phyloP scores from a whole-genome alignment of 2,888 invertebrate species.

The Ernsta delagoae region DNA sequence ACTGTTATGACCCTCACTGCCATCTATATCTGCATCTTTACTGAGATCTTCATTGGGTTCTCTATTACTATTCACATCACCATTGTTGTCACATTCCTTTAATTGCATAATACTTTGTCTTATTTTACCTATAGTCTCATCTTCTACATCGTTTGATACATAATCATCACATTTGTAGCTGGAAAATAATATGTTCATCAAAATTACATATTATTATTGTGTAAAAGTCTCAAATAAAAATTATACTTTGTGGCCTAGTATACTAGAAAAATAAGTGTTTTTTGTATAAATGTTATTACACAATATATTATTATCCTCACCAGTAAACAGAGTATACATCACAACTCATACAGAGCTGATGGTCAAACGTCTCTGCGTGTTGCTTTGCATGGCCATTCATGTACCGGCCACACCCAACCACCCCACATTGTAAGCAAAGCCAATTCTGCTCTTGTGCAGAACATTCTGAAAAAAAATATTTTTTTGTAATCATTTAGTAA shows the following conservation, averaged over 20 bases:
- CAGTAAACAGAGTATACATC: slow-evolving; percentile 90
- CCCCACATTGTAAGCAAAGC: slow-evolving; percentile 91
- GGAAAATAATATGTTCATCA: slow-evolving; percentile 53
- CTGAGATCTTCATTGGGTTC: slow-evolving; percentile 57
- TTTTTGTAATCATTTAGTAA: no score
- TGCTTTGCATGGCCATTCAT: slow-evolving; percentile 90
- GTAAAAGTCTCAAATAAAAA: no score
- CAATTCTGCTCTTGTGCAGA: slow-evolving; percentile 88
- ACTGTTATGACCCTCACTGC: slow-evolving; percentile 51
- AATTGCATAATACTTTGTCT: slow-evolving; percentile 77
- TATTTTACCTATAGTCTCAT: slow-evolving; percentile 83
- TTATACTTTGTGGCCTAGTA: no score
- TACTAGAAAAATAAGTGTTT: no score
- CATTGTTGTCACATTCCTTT: slow-evolving; percentile 50
- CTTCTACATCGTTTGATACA: slow-evolving; percentile 88
- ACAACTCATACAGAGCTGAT: slow-evolving; percentile 91
- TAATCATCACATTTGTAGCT: slow-evolving; percentile 93
- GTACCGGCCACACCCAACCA: slow-evolving; percentile 90
- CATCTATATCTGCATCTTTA: slow-evolving; percentile 53
- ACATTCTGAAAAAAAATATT: slow-evolving; percentile 86
- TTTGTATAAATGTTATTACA: no score
- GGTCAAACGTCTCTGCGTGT: slow-evolving; percentile 87
- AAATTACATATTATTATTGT: not conserved
- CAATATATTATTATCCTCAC: slow-evolving; percentile 71
- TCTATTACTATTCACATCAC: slow-evolving; percentile 48